Percentiles rank a stretch among this genome's conserved stretches.
Conservation (phyloP, 2,113 vertebrate genomes). For the Bothrops jararaca region DNA sequence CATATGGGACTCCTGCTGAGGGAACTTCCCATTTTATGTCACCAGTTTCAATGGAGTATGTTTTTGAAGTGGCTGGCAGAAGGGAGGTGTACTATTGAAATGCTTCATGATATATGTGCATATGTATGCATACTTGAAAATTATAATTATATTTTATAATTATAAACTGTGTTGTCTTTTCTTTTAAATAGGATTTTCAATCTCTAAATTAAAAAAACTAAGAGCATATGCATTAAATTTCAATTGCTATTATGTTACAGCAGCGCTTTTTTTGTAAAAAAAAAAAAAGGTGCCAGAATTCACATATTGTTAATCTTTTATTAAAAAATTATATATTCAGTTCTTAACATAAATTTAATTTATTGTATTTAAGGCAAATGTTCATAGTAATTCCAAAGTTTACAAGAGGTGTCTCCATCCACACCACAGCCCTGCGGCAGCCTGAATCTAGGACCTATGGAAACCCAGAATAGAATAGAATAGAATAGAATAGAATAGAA, state of each 20-base stretch:
- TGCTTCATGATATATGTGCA: not conserved
- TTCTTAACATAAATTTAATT: no score
- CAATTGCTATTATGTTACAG: not conserved
- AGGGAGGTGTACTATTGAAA: not conserved
- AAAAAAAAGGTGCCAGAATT: no score
- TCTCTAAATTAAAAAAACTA: not conserved
- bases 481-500: no score
- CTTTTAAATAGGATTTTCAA: not conserved
- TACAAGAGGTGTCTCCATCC: no score
- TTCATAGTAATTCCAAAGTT: no score
- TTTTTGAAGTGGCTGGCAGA: constrained; percentile 3
- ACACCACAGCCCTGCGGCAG: no score
- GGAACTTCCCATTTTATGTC: not conserved
- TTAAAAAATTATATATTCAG: no score
- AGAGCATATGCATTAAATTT: not conserved
- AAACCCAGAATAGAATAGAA: no score
- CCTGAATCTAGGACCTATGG: no score
- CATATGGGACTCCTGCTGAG: not conserved
- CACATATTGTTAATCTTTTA: no score
- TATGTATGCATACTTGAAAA: not conserved
- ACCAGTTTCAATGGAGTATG: not conserved
- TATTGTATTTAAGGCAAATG: no score
- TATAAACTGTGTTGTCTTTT: not conserved
- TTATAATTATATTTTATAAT: not conserved
- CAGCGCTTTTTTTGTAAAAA: no score